These are phyloP conservation scores for Tenthredo mesomela DNA, from an alignment of 2,888 invertebrate genomes.

Conservation along the genomic window DNA sequence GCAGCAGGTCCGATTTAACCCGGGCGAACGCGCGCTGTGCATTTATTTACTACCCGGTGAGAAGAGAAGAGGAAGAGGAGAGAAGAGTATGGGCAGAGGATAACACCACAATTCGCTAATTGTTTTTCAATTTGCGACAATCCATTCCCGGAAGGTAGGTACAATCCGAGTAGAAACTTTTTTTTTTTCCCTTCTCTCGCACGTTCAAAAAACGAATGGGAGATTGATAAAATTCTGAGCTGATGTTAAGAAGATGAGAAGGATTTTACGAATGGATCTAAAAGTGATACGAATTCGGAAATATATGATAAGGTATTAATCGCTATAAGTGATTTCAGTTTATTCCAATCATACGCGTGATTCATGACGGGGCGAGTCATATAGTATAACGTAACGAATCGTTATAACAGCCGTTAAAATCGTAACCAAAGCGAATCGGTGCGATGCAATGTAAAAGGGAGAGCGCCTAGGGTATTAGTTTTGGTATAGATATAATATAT, in stretches of 20 bases:
- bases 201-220: neutral
- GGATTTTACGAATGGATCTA: neutral
- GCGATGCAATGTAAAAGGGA: neutral
- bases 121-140: conserved; percentile 74
- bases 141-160: conserved; percentile 63
- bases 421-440: conserved; percentile 12
- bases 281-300: neutral
- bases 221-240: neutral
- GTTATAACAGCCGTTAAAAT: neutral
- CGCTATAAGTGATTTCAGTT: neutral
- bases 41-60: conserved; percentile 57
- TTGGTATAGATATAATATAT: neutral
- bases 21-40: conserved; percentile 57
- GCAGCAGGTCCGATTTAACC: conserved; percentile 60
- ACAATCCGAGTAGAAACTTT: conserved; percentile 56
- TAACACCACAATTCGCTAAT: conserved; percentile 72
- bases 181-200: neutral
- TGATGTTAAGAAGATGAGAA: neutral
- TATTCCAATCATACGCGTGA: neutral
- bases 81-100: conserved; percentile 42
- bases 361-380: neutral
- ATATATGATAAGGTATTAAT: neutral
- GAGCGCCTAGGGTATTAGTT: neutral
- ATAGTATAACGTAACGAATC: neutral
- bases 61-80: conserved; percentile 53